Evolutionary conservation across 2,797 vertebrate species (phyloP).

Genomic region (Fistularia tabacaria): DNA sequence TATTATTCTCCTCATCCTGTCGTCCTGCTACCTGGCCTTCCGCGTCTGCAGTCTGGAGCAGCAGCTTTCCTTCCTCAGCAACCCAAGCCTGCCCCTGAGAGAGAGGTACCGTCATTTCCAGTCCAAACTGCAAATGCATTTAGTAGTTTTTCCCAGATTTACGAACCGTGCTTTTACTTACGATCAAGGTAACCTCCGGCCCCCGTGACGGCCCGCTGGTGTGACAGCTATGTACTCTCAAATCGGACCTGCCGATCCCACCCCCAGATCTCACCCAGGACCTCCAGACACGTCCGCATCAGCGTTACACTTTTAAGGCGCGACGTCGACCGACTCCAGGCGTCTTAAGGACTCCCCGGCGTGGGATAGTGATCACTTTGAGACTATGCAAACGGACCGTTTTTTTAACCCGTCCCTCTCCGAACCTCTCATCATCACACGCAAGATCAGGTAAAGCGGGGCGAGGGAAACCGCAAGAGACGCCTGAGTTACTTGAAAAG

Average conservation of each 20-base stretch:
- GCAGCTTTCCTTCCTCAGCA: constrained; percentile 83
- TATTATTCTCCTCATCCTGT: constrained; percentile 88
- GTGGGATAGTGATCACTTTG: constrained; percentile 54
- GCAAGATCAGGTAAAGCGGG: not conserved
- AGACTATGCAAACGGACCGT: constrained; percentile 68
- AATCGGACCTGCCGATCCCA: too few species aligned
- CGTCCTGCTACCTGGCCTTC: constrained; percentile 91
- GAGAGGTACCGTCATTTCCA: constrained; percentile 71
- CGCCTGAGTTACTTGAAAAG: constrained; percentile 39
- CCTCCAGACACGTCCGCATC: constrained; percentile 27
- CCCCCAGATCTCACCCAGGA: constrained; percentile 8
- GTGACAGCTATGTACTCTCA: constrained; percentile 22
- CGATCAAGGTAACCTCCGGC: constrained; percentile 54
- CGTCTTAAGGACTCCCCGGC: constrained; percentile 15
- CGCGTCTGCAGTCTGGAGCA: constrained; percentile 93
- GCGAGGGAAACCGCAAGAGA: constrained; percentile 12
- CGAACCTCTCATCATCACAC: not conserved
- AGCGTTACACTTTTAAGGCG: constrained; percentile 10
- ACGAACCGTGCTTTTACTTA: constrained; percentile 7
- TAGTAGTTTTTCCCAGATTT: too few species aligned
- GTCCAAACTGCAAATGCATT: too few species aligned
- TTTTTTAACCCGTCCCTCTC: constrained; percentile 42
- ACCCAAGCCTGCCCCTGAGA: constrained; percentile 69
- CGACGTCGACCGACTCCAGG: constrained; percentile 5
- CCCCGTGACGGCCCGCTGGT: constrained; percentile 2